phyloP scores from a whole-genome alignment of 92 coral and sea anemone species.

The Phymanthus crucifer region DNA sequence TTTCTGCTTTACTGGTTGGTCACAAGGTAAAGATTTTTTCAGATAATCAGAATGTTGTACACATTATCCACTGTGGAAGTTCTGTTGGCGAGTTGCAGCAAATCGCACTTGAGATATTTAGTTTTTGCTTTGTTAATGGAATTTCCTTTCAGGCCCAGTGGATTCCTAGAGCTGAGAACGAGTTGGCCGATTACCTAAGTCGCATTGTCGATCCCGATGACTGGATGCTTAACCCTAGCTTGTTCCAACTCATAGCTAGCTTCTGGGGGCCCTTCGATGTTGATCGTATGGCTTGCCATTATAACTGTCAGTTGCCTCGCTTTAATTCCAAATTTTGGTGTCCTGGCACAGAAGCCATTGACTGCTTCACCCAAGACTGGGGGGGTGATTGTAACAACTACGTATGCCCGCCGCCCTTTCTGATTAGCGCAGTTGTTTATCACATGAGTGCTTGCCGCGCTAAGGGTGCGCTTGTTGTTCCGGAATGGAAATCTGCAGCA shows the following conservation, averaged over 20 bases:
- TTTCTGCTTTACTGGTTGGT: neutral
- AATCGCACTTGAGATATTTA: conserved; percentile 36
- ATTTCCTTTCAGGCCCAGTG: conserved; percentile 56
- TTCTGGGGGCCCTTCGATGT: conserved; percentile 57
- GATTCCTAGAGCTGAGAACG: conserved; percentile 48
- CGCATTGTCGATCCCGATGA: conserved; percentile 60
- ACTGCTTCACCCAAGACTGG: conserved; percentile 62
- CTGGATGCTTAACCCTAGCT: conserved; percentile 36
- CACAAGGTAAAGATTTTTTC: conserved; percentile 44
- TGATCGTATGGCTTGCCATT: conserved; percentile 50
- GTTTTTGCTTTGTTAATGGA: conserved; percentile 25
- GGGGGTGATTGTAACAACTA: conserved; percentile 18
- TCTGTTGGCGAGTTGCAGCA: conserved; percentile 30
- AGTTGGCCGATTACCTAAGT: conserved; percentile 47
- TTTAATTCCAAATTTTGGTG: conserved; percentile 53
- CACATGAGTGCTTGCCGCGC: conserved; percentile 52
- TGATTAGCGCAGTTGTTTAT: conserved; percentile 38
- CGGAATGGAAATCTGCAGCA: conserved; percentile 37
- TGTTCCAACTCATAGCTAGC: conserved; percentile 25
- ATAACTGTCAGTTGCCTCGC: conserved; percentile 34
- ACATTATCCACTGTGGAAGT: conserved; percentile 38
- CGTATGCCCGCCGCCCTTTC: conserved; percentile 49
- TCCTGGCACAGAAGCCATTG: conserved; percentile 56
- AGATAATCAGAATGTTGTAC: conserved; percentile 46
- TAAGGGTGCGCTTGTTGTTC: conserved; percentile 40